Evolutionary conservation across 2,113 vertebrate species (phyloP), one percentile per base, ranked within the genome.

Genomic region (Cepphus grylle): DNA sequence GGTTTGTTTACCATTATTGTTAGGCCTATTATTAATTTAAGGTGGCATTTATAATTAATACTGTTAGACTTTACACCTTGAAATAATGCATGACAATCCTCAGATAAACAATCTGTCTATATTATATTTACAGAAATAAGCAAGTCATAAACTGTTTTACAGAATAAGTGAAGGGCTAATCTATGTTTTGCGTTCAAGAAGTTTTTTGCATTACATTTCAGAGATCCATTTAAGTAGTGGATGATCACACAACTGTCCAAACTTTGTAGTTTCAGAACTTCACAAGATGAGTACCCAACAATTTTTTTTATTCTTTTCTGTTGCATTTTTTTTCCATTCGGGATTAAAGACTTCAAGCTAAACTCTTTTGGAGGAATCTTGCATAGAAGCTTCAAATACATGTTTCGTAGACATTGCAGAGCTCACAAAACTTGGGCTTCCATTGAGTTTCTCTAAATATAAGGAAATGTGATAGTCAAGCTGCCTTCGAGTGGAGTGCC

Each of bases 41-140:
- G 81, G 71, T 96, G n/a, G 61, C 83, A 96, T 86, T 81, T 96
- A 86, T 95, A 97, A 97, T 97, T 97, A 96, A 97, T 93, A 65
- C 32, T 77, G 25, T 96, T 95, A 96, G 42, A 88, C 22, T 97
- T 96, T 47, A 87, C 0, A 42, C 13, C 18, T 77, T 92, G 69
- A 91, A 92, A 95, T 65, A 97, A 58, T 53, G 30, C 34, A 79
- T 72, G 49, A 56, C 18, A 55, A 15, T 70, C 23, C 23, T 90
- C 66, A 90, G 89, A 93, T 72, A 97, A 97, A 91, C 56, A 81
- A 80, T 52, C 21, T 96, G 10, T 36, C 52, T 95, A 63, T 90
- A 43, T 34, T 83, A 34, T 32, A 84, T 72, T 81, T 82, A 91
- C 56, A 94, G 91, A 86, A 96, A 80, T 74, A 93, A 80, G 82